Conservation (phyloP, 2,888 invertebrate species). For the Euplagia quadripunctaria region DNA sequence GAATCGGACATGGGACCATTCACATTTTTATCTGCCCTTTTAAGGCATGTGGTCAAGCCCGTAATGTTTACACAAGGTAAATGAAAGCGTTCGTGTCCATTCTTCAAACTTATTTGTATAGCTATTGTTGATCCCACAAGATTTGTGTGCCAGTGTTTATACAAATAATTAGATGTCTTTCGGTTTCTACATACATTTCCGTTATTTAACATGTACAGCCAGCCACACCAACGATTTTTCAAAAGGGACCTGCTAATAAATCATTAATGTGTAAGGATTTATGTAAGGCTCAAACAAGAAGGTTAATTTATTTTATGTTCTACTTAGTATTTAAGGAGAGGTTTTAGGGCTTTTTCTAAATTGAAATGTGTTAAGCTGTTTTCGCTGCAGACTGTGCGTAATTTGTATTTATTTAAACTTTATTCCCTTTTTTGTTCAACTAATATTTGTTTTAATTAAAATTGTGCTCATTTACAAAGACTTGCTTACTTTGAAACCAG, state of each 20-base stretch:
- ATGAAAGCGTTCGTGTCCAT: conserved; percentile 58
- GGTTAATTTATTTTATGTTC: neutral
- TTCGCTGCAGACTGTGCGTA: conserved; percentile 35
- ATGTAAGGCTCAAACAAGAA: neutral
- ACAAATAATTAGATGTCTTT: conserved; percentile 62
- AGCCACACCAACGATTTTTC: neutral
- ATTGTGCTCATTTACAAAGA: conserved; percentile 65
- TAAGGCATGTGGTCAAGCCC: conserved; percentile 57
- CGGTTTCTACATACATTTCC: conserved; percentile 57
- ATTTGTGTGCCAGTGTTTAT: conserved; percentile 61
- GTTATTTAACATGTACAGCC: conserved; percentile 52
- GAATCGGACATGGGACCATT: conserved; percentile 57
- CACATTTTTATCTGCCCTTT: conserved; percentile 60
- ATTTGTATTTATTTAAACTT: conserved; percentile 57
- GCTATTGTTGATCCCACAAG: conserved; percentile 61
- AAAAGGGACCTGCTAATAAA: neutral
- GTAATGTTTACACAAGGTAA: conserved; percentile 58
- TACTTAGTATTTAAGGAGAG: neutral
- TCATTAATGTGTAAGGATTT: neutral
- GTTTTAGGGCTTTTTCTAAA: neutral
- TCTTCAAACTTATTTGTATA: conserved; percentile 61
- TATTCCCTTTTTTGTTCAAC: conserved; percentile 51
- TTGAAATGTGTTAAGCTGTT: neutral
- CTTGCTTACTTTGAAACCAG: conserved; percentile 69
- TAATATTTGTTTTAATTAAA: conserved; percentile 75